Evolutionary conservation across 2,888 invertebrate species (phyloP).

Genomic region (Cremastinae sp.): DNA sequence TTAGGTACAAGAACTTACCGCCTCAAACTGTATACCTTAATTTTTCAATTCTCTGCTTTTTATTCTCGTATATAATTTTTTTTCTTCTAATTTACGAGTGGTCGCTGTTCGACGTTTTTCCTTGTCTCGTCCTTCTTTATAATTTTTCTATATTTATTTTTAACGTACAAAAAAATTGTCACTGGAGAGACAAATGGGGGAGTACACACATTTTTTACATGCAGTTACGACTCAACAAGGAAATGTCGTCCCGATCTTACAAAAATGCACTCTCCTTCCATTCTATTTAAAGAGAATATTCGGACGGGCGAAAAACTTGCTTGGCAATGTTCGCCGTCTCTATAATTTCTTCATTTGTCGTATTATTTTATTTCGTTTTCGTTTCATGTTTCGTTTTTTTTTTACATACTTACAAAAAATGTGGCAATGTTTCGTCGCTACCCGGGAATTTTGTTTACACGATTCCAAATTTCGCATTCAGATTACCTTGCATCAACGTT

Average conservation of each 20-base stretch:
- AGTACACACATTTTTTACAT: slow-evolving; percentile 30
- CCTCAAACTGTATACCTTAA: slow-evolving; percentile 50
- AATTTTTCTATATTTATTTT: slow-evolving; percentile 46
- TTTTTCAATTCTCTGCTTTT: slow-evolving; percentile 12
- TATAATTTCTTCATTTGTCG: slow-evolving; percentile 25
- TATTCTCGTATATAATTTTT: slow-evolving; percentile 1
- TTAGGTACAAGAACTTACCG: slow-evolving; percentile 62
- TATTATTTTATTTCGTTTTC: slow-evolving; percentile 23
- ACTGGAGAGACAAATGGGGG: slow-evolving; percentile 23
- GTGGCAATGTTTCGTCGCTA: slow-evolving; percentile 56
- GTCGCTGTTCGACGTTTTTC: slow-evolving; percentile 41
- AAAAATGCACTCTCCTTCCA: slow-evolving; percentile 44
- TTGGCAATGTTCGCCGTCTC: slow-evolving; percentile 48
- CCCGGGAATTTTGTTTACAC: slow-evolving; percentile 43
- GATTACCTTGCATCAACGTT: not conserved
- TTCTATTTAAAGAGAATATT: slow-evolving; percentile 24
- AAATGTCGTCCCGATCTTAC: slow-evolving; percentile 46
- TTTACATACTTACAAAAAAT: slow-evolving; percentile 43
- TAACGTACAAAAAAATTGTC: slow-evolving; percentile 58
- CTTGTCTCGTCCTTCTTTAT: slow-evolving; percentile 38
- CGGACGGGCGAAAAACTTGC: slow-evolving; percentile 43
- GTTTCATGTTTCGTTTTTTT: slow-evolving; percentile 14
- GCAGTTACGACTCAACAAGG: slow-evolving; percentile 48
- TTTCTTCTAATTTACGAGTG: slow-evolving; percentile 36
- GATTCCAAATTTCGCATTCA: slow-evolving; percentile 30